These are phyloP conservation scores for Nephrocerus scutellatus DNA, from an alignment of 2,888 invertebrate species.

Conservation along the genomic window DNA sequence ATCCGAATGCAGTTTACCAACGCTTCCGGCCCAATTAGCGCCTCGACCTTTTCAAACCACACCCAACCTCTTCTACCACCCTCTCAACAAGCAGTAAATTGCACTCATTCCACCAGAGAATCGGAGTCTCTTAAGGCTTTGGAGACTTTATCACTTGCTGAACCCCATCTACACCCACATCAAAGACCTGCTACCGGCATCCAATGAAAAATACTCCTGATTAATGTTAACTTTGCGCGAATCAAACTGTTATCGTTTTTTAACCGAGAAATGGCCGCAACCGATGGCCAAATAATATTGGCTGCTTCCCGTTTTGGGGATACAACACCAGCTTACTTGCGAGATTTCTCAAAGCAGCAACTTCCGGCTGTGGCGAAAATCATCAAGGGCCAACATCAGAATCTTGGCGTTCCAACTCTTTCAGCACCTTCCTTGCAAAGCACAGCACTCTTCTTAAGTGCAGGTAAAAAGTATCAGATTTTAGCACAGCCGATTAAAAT, in stretches of 20 bases:
- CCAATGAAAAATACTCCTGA: slow-evolving; percentile 47
- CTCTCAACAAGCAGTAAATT: too few species aligned
- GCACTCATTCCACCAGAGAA: too few species aligned
- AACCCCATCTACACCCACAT: too few species aligned
- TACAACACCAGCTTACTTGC: slow-evolving; percentile 44
- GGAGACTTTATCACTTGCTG: too few species aligned
- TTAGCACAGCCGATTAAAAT: slow-evolving; percentile 84
- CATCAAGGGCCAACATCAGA: slow-evolving; percentile 88
- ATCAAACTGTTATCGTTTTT: slow-evolving; percentile 46
- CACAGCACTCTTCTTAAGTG: slow-evolving; percentile 77
- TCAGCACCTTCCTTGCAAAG: slow-evolving; percentile 82
- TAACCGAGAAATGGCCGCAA: slow-evolving; percentile 68
- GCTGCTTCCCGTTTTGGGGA: slow-evolving; percentile 64
- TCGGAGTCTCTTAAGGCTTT: too few species aligned
- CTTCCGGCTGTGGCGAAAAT: slow-evolving; percentile 83
- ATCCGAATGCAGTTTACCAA: too few species aligned
- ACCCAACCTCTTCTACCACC: too few species aligned
- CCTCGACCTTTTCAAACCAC: too few species aligned
- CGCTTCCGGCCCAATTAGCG: too few species aligned
- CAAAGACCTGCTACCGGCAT: too few species aligned
- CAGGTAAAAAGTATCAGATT: slow-evolving; percentile 77
- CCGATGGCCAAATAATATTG: slow-evolving; percentile 83
- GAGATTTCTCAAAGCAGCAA: slow-evolving; percentile 61
- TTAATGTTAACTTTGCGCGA: slow-evolving; percentile 47
- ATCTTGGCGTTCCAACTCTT: slow-evolving; percentile 79